These are phyloP conservation scores for Menidia beryllina DNA, from an alignment of 2,113 vertebrate genomes.

Conservation along the genomic window DNA sequence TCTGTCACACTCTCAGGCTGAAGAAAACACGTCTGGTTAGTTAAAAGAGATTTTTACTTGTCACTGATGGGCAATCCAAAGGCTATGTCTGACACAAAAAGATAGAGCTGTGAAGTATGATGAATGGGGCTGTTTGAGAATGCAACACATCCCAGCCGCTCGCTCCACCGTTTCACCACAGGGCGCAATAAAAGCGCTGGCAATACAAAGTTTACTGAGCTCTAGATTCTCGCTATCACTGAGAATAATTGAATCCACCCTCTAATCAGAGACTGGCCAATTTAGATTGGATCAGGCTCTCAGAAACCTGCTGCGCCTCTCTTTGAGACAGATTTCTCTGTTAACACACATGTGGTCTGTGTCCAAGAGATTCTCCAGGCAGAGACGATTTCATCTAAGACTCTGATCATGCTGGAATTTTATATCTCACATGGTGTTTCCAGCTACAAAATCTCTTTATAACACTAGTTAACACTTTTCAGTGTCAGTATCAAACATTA, in stretches of 20 bases:
- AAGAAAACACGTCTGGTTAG: conserved; percentile 34
- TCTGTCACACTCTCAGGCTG: conserved; percentile 31
- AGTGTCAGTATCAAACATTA: not conserved
- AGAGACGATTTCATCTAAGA: conserved; percentile 32
- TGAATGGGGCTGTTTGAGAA: conserved; percentile 72
- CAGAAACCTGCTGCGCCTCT: conserved; percentile 36
- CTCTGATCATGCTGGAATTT: conserved; percentile 41
- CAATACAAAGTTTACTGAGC: conserved; percentile 62
- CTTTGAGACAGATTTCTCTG: conserved; percentile 40
- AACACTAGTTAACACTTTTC: not conserved
- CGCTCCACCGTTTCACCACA: conserved; percentile 38
- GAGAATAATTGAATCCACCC: conserved; percentile 56
- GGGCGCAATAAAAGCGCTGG: conserved; percentile 18
- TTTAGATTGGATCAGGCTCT: conserved; percentile 51
- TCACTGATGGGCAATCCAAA: conserved; percentile 55
- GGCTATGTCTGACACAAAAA: conserved; percentile 59
- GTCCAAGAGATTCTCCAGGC: conserved; percentile 34
- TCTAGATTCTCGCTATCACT: conserved; percentile 48
- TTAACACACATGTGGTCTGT: conserved; percentile 46
- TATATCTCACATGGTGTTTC: conserved; percentile 37
- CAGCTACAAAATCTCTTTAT: conserved; percentile 20
- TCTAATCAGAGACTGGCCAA: conserved; percentile 54
- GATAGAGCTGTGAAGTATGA: conserved; percentile 64
- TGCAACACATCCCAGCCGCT: conserved; percentile 49
- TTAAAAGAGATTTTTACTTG: conserved; percentile 21